Conservation (phyloP, 2,888 invertebrate species). For the Apotomis betuletana region DNA sequence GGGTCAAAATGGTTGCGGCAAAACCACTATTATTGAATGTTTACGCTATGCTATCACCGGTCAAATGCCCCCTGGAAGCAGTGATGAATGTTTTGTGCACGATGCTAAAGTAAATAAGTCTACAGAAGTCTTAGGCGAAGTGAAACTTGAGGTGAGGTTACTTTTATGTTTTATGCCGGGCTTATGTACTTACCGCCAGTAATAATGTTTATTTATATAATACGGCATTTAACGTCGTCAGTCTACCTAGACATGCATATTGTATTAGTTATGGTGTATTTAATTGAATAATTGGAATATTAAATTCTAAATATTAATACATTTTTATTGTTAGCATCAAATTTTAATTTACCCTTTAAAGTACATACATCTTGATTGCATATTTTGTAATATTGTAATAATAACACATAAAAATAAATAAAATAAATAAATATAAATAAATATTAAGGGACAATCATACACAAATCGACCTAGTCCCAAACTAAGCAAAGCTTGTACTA, state of each 20-base stretch:
- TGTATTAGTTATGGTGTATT: too few relatives aligned
- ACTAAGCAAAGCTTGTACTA: too few relatives aligned
- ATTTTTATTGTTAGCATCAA: too few relatives aligned
- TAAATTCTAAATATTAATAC: too few relatives aligned
- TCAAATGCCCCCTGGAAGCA: constrained; percentile 93
- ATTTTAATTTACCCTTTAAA: too few relatives aligned
- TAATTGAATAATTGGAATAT: too few relatives aligned
- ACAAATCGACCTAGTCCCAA: too few relatives aligned
- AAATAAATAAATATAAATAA: too few relatives aligned
- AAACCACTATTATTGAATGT: constrained; percentile 97
- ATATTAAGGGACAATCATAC: too few relatives aligned
- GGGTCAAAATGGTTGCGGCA: constrained; percentile 99
- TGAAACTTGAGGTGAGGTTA: constrained; percentile 72
- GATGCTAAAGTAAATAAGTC: constrained; percentile 92
- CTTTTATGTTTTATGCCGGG: constrained; percentile 38
- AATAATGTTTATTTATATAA: constrained; percentile 7
- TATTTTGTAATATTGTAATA: too few relatives aligned
- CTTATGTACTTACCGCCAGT: constrained; percentile 6
- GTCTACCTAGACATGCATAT: neutral
- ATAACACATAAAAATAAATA: too few relatives aligned
- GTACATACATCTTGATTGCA: too few relatives aligned
- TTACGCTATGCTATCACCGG: constrained; percentile 96
- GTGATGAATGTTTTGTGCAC: constrained; percentile 93
- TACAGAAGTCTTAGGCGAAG: constrained; percentile 74
- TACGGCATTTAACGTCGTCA: constrained; percentile 42